Evolutionary conservation across 2,888 invertebrate species (phyloP).

Genomic region (Carterocephalus palaemon): DNA sequence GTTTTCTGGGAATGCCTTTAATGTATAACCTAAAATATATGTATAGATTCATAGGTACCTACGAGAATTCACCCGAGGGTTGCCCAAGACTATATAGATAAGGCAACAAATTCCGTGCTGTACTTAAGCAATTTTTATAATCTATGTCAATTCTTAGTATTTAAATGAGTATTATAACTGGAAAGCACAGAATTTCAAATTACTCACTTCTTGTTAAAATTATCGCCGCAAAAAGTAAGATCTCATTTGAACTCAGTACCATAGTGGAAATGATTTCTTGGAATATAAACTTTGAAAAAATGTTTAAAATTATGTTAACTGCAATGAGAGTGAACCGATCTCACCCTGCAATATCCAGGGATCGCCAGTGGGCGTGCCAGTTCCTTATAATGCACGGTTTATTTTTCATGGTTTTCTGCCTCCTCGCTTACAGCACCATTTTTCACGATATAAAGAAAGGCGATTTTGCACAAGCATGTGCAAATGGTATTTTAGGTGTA

Average conservation of each 20-base stretch:
- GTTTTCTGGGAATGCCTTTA: no score
- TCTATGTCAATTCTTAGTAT: no score
- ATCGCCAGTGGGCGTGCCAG: conserved; percentile 20
- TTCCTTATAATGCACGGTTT: conserved; percentile 7
- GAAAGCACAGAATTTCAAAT: no score
- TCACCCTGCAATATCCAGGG: conserved; percentile 13
- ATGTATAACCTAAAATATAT: no score
- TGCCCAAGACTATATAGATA: no score
- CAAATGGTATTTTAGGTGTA: conserved; percentile 32
- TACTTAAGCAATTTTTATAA: no score
- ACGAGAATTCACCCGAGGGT: no score
- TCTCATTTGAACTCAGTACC: background rate
- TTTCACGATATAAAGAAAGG: conserved; percentile 30
- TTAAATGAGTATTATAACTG: no score
- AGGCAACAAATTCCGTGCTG: no score
- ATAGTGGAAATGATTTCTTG: background rate
- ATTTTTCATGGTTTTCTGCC: conserved; percentile 16
- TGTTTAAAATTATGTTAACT: conserved; percentile 10
- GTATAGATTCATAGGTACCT: no score
- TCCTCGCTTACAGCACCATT: conserved; percentile 31
- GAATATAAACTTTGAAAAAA: conserved; percentile 10
- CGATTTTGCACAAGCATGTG: conserved; percentile 31
- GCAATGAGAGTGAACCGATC: conserved; percentile 17
- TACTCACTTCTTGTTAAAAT: no score
- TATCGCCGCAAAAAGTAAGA: no score